phyloP scores from a whole-genome alignment of 2,797 vertebrate species.

The Morelia viridis region DNA sequence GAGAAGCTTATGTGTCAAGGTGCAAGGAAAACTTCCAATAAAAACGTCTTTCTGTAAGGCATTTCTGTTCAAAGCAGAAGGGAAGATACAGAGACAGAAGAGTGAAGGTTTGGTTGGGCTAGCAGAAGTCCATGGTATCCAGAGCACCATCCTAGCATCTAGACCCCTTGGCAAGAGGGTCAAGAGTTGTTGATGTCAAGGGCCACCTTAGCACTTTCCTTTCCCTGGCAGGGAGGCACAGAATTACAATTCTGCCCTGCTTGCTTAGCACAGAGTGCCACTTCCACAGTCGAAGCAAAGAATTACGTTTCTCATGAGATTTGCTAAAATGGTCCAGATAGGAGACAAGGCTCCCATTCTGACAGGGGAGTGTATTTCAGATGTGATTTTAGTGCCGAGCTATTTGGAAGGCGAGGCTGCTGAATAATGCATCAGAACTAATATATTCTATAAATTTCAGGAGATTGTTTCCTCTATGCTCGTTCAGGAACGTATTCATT shows the following conservation, averaged over 20 bases:
- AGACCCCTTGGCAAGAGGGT: neutral
- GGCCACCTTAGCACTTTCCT: neutral
- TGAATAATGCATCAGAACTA: constrained; percentile 34
- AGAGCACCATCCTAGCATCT: neutral
- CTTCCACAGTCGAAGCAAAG: neutral
- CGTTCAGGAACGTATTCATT: constrained; percentile 23
- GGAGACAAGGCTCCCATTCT: neutral
- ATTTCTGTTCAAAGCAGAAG: neutral
- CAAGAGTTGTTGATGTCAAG: neutral
- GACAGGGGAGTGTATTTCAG: constrained; percentile 6
- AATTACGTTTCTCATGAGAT: neutral
- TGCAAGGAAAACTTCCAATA: neutral
- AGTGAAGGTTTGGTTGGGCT: neutral
- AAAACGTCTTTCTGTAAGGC: neutral
- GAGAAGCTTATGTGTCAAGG: neutral
- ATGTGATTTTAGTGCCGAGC: constrained; percentile 21
- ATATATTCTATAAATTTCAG: constrained; percentile 29
- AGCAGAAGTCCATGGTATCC: neutral
- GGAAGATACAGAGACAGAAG: neutral
- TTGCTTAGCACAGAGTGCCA: neutral
- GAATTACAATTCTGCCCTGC: neutral
- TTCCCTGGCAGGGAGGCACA: neutral
- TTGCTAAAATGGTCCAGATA: neutral
- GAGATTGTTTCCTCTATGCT: constrained; percentile 1
- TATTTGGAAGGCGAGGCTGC: constrained; percentile 11